phyloP scores from a whole-genome alignment of 2,797 vertebrate species.

The Eupleurogrammus muticus region DNA sequence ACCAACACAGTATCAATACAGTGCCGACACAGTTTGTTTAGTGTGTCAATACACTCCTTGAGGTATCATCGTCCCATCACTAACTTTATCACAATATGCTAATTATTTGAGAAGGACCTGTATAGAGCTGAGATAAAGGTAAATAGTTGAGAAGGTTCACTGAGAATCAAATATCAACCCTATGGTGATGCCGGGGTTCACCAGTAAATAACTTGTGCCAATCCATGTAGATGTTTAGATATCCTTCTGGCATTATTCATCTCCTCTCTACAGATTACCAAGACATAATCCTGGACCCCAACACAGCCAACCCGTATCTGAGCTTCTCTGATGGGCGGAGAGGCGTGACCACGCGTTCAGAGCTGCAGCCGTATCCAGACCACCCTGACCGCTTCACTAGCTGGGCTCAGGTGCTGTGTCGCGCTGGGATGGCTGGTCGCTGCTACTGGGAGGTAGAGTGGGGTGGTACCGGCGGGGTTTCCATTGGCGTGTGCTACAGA shows the following conservation, averaged over 20 bases:
- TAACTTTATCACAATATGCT: too few relatives aligned
- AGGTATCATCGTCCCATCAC: too few relatives aligned
- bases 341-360: constrained; percentile 55
- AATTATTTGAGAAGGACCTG: too few relatives aligned
- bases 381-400: constrained; percentile 78
- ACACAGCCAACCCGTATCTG: constrained; percentile 80
- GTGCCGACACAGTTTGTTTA: too few relatives aligned
- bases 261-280: constrained; percentile 65
- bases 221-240: background rate
- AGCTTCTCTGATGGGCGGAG: constrained; percentile 61
- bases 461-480: constrained; percentile 72
- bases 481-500: constrained; percentile 79
- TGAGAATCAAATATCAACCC: too few relatives aligned
- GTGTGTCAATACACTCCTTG: too few relatives aligned
- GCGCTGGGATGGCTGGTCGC: constrained; percentile 73
- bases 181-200: too few relatives aligned
- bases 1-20: too few relatives aligned
- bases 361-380: constrained; percentile 69
- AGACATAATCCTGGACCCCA: constrained; percentile 72
- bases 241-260: background rate
- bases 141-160: too few relatives aligned
- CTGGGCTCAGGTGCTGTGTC: constrained; percentile 84
- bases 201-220: too few relatives aligned
- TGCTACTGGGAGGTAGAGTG: constrained; percentile 87
- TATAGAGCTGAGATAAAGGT: too few relatives aligned